Percentiles rank a stretch among this genome's conserved stretches.
phyloP scores from a whole-genome alignment of 1,140 invertebrate genomes.

The Mya arenaria region DNA sequence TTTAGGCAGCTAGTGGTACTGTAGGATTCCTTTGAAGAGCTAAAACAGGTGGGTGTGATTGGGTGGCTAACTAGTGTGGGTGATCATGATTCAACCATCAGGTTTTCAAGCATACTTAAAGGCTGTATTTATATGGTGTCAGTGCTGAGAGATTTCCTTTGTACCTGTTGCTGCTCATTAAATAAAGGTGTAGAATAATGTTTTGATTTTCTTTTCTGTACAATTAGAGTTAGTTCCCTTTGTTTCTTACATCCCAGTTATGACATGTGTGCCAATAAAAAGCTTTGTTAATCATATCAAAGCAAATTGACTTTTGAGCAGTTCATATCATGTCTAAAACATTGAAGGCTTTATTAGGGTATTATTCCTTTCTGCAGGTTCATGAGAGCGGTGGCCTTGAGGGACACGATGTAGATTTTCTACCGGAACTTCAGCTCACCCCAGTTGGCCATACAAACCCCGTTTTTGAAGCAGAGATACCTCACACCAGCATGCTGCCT shows the following conservation, averaged over 20 bases:
- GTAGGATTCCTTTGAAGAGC: conserved; percentile 82
- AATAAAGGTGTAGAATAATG: too few species aligned
- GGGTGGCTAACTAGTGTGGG: too few species aligned
- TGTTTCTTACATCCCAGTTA: too few species aligned
- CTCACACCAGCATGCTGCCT: background rate
- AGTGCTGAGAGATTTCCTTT: background rate
- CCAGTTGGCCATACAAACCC: conserved; percentile 18
- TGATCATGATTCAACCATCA: background rate
- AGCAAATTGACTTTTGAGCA: too few species aligned
- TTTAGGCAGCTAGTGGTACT: conserved; percentile 95
- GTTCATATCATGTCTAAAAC: too few species aligned
- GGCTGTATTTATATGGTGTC: background rate
- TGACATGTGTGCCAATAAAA: too few species aligned
- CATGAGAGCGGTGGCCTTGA: conserved; percentile 24
- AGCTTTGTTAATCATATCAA: too few species aligned
- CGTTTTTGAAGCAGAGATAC: conserved; percentile 36
- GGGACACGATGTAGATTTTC: conserved; percentile 34
- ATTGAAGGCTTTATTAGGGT: too few species aligned
- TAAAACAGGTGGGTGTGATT: conserved; percentile 80
- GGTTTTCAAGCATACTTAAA: background rate
- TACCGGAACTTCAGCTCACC: conserved; percentile 30
- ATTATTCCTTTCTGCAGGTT: too few species aligned
- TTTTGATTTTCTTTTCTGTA: too few species aligned
- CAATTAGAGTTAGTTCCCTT: too few species aligned
- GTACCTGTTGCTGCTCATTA: too few species aligned